Percentiles rank a stretch among this genome's conserved stretches.
These are phyloP conservation scores for Pluvialis apricaria DNA, from an alignment of 2,113 vertebrate genomes.

Conservation along the genomic window DNA sequence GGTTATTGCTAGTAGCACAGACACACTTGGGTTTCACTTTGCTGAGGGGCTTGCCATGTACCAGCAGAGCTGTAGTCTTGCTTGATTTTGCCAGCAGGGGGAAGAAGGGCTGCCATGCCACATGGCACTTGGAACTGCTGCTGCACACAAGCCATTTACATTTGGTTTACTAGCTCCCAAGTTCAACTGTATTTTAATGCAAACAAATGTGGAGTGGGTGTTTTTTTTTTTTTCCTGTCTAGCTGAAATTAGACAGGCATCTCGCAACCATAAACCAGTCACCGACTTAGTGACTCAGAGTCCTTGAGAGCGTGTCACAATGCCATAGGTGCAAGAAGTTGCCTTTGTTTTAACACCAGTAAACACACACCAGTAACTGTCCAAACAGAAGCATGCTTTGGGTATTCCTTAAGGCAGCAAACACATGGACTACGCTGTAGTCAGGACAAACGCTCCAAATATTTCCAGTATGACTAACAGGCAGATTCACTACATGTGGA, in stretches of 20 bases:
- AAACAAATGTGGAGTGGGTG: neutral
- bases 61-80: neutral
- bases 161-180: neutral
- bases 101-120: neutral
- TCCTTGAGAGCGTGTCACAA: too few relatives aligned
- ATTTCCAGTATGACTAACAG: neutral
- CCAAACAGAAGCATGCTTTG: neutral
- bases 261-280: neutral
- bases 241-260: neutral
- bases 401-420: neutral
- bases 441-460: neutral
- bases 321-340: neutral
- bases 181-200: neutral
- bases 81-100: neutral
- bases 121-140: neutral
- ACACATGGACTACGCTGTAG: neutral
- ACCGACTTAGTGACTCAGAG: accelerated
- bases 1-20: slow-evolving; percentile 20
- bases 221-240: accelerated
- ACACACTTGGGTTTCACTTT: neutral
- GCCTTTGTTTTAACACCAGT: neutral
- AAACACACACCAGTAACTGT: neutral
- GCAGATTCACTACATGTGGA: neutral
- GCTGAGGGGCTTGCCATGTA: neutral
- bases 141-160: neutral